Base-by-base conservation (phyloP, 92 coral and sea anemone genomes). In the Phymanthus crucifer region DNA sequence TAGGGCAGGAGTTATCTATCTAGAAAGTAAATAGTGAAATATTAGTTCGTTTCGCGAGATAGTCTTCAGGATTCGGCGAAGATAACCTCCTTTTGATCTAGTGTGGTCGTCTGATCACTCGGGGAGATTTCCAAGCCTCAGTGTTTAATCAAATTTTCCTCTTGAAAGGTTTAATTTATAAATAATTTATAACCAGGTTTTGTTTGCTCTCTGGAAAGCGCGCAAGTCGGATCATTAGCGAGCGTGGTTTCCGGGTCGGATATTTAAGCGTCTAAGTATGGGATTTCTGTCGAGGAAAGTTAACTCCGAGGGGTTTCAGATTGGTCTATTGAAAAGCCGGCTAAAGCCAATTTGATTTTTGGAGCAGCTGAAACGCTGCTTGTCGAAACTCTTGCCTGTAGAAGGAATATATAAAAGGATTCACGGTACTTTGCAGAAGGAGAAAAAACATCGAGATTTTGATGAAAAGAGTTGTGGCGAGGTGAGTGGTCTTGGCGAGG, bases 341-440 rank as follows among this genome's bases (percentile, higher is more conserved):
- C 64, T 54, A 24, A 9, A 29, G n/a, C 31, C 14, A 54, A 3
- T 72, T 27, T 27, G 40, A 74, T 16, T 58, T n/a, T 37, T 57
- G 12, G 18, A 90, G 40, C 34, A 90, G 21, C 33, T 78, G 66
- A 16, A 31, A 35, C 1, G 91, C 89, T 13, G 89, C 91, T 31
- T 84, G 85, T 4, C 94, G 86, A 78, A 90, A 90, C 40, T 90
- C 94, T 18, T 78, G 72, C 45, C 94, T 46, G 14, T 90, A 90
- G 75, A 90, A 90, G 27, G 94, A 87, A 56, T 87, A 87, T 45
- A 87, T 87, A 23, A 90, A 23, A 11, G 94, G 91, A 29, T 90
- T 90, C 1, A 84, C 77, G 16, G 89, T 80, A 31, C 92, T 88
- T 80, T 90, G 94, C 61, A 90, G 32, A 23, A 90, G 83, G 21